Evolutionary conservation across 1,140 invertebrate genomes (phyloP), one percentile per base, ranked within the genome.

Genomic region (Calycopis cecrops): DNA sequence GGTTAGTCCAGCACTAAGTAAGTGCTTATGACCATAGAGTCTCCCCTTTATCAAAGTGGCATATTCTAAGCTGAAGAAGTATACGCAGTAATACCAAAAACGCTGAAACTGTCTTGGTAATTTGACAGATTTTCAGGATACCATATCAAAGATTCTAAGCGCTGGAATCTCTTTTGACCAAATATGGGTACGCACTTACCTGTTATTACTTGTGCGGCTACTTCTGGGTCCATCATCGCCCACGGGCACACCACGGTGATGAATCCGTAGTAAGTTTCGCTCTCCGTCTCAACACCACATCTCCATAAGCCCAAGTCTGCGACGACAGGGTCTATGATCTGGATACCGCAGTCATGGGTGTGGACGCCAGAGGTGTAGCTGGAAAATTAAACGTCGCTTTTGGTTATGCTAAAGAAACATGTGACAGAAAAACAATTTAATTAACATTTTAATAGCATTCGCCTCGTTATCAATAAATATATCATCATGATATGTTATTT

Each of bases 231-330:
- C 17, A 57, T 49, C 61, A 74, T 59, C 7, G 62, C 58, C 66
- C 66, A 77, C 0, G 71, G 71, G 16, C 60, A 68, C 0, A 69
- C 21, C 0, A 76, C 76, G 7, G 35, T 52, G 0, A 83, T 55
- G 63, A 80, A 81, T 0, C 75, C 82, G 35, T 70, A 81, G 59
- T 74, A 72, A 6, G 53, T 71, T 2, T 76, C 66, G 0, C 47
- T 17, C 6, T 60, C 67, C 1, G 82, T 79, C 21, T 80, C 65
- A 14, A 85, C 52, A 10, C 60, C 73, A 35, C 82, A 85, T 0
- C 82, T 71, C 82, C 82, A 83, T 4, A 78, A 35, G 4, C 79
- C 79, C n/a, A 79, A 54, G 38, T 83, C 76, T 40, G 16, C 9
- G 9, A 35, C 21, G 1, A 55, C 17, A 0, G 76, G 69, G 12